Evolutionary conservation across 2,113 vertebrate genomes (phyloP).

Genomic region (Furnarius figulus): DNA sequence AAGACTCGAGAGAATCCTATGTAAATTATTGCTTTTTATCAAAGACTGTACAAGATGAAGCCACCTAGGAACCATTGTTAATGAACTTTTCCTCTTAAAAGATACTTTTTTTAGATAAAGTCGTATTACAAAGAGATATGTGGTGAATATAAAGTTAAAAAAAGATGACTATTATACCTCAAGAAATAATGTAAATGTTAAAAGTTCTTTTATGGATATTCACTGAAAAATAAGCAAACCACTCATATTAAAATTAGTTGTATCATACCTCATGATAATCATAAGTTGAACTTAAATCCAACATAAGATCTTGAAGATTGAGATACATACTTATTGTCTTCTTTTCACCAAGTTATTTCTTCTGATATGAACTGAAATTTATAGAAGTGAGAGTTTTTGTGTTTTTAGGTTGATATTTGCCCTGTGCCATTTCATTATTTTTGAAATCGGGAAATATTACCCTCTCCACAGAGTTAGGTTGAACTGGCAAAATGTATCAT

Average conservation of each 20-base stretch:
- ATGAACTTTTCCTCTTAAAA: not conserved
- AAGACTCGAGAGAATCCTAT: not conserved
- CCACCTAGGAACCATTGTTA: not conserved
- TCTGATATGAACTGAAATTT: not conserved
- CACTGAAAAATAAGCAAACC: not conserved
- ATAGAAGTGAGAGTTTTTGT: rapidly evolving
- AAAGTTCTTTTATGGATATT: not conserved
- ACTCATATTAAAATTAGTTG: not conserved
- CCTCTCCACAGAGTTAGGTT: rapidly evolving
- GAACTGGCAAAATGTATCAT: not conserved
- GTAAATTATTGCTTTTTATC: not conserved
- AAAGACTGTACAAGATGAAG: not conserved
- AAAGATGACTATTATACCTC: not conserved
- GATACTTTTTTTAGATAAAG: not conserved
- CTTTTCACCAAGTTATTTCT: not conserved
- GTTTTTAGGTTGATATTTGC: not conserved
- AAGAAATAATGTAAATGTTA: not conserved
- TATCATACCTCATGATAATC: not conserved
- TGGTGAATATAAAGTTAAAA: not conserved
- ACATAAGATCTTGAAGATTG: not conserved
- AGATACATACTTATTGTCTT: not conserved
- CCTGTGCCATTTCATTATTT: not conserved
- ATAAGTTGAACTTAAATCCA: not conserved
- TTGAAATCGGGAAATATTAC: not conserved
- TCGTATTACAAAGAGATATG: not conserved